phyloP scores from a whole-genome alignment of 2,797 vertebrate genomes.

The Amphiprion clarkii region DNA sequence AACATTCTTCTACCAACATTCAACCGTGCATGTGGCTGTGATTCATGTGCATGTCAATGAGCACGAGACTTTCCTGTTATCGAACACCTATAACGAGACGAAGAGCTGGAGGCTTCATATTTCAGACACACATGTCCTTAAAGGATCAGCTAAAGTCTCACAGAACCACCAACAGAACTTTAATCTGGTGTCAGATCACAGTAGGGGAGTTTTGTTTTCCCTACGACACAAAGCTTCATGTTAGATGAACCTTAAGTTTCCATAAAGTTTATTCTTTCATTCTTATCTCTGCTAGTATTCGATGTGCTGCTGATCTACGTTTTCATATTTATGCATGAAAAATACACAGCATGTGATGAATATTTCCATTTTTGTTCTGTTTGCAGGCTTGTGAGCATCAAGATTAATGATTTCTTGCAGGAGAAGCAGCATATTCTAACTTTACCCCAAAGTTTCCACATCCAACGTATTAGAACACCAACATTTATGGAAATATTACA shows the following conservation, averaged over 20 bases:
- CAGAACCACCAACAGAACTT: background rate
- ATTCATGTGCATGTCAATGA: no score
- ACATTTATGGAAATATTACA: background rate
- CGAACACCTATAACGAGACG: no score
- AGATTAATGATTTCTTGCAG: background rate
- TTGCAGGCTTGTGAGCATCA: no score
- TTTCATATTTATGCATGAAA: background rate
- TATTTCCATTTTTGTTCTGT: no score
- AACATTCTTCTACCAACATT: no score
- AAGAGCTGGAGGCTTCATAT: background rate
- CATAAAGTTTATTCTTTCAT: background rate
- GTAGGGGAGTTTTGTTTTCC: background rate
- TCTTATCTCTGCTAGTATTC: constrained; percentile 3
- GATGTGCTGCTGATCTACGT: background rate
- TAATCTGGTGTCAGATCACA: background rate
- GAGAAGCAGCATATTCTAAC: background rate
- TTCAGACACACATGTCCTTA: background rate
- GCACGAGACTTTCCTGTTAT: no score
- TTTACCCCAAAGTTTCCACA: background rate
- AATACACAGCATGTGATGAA: no score
- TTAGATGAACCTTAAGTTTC: background rate
- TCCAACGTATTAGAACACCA: background rate
- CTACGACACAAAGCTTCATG: background rate
- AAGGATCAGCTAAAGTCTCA: background rate
- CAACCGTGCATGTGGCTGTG: no score